A percentile compares a stretch with the other conserved stretches of the same genome.
phyloP scores from a whole-genome alignment of 2,888 invertebrate species.

The Congeria kusceri region DNA sequence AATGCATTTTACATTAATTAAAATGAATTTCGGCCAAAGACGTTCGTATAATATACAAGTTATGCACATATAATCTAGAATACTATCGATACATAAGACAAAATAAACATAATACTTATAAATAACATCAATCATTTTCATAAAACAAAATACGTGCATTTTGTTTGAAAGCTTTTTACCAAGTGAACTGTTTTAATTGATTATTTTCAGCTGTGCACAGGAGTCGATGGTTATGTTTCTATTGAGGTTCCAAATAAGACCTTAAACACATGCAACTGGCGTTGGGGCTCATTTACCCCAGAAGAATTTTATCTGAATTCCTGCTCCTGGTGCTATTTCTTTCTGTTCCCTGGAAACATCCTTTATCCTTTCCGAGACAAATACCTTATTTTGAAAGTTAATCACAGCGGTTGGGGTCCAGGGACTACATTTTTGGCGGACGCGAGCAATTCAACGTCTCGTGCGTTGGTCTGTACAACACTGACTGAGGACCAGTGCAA shows the following conservation, averaged over 20 bases:
- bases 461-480: conserved; percentile 16
- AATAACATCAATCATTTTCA: no score
- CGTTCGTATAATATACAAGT: no score
- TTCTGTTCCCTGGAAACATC: conserved; percentile 55
- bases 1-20: no score
- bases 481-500: conserved; percentile 50
- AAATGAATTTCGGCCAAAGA: no score
- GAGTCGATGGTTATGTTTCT: no score
- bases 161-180: no score
- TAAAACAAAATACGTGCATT: no score
- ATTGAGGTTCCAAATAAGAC: not conserved
- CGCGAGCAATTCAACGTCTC: conserved; percentile 17
- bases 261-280: conserved; percentile 4
- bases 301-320: conserved; percentile 60
- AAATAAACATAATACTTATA: no score
- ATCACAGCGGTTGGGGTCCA: conserved; percentile 11
- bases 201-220: no score
- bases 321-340: conserved; percentile 74
- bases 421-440: conserved; percentile 28
- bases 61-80: no score
- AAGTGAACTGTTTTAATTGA: no score
- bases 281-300: conserved; percentile 14
- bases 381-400: conserved; percentile 11
- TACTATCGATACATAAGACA: no score
- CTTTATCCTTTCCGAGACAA: conserved; percentile 8